Conservation (phyloP, 2,888 invertebrate species). For the Hyppa rectilinea region DNA sequence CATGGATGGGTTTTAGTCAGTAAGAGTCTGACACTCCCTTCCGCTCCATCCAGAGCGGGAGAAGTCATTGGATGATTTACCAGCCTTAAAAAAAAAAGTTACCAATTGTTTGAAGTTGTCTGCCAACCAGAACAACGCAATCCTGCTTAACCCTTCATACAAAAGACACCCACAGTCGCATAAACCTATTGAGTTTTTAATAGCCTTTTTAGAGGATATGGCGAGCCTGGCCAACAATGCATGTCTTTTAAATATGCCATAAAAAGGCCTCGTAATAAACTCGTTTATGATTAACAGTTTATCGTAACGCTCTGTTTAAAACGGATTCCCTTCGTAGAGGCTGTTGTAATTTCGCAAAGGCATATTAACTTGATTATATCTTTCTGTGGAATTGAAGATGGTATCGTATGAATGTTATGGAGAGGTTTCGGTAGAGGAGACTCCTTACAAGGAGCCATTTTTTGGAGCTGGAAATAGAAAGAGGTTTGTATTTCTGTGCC, state of each 20-base stretch:
- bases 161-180: slow-evolving; percentile 7
- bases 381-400: slow-evolving; percentile 47
- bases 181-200: slow-evolving; percentile 28
- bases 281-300: slow-evolving; percentile 42
- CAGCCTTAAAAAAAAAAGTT: too few species aligned
- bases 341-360: slow-evolving; percentile 41
- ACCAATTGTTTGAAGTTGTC: neutral
- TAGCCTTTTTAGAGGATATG: slow-evolving; percentile 11
- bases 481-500: neutral
- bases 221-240: slow-evolving; percentile 22
- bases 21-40: too few species aligned
- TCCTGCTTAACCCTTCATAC: neutral
- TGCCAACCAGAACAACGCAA: neutral
- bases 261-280: slow-evolving; percentile 33
- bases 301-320: slow-evolving; percentile 59
- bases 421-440: neutral
- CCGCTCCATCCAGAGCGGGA: too few species aligned
- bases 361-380: slow-evolving; percentile 33
- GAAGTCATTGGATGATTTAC: too few species aligned
- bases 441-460: accelerated
- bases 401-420: slow-evolving; percentile 30
- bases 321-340: slow-evolving; percentile 25
- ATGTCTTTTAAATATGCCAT: slow-evolving; percentile 34
- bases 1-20: too few species aligned
- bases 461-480: neutral